These are phyloP conservation scores for Sinocyclocheilus maitianheensis DNA, from an alignment of 2,113 vertebrate species.

Conservation along the genomic window DNA sequence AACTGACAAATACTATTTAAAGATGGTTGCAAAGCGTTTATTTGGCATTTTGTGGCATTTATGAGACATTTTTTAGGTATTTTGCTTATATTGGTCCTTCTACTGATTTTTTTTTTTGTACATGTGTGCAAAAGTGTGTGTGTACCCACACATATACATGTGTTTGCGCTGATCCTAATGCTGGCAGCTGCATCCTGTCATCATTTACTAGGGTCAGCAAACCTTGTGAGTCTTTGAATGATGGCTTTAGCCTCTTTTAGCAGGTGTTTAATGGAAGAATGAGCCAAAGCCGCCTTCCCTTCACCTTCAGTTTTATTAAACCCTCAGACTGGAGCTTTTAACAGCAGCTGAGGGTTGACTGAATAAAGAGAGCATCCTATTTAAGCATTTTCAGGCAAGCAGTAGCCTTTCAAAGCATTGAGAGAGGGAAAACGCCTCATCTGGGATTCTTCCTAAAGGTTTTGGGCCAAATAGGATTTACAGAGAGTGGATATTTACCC, in stretches of 20 bases:
- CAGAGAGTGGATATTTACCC: constrained; percentile 6
- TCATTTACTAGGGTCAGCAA: constrained; percentile 46
- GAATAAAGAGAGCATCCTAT: constrained; percentile 16
- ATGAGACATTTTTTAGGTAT: not conserved
- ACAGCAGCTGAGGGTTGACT: constrained; percentile 1
- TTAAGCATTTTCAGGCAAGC: constrained; percentile 37
- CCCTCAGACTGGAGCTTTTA: constrained; percentile 27
- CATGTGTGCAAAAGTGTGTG: not conserved
- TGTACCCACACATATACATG: not conserved
- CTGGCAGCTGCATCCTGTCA: constrained; percentile 47
- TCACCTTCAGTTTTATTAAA: constrained; percentile 40
- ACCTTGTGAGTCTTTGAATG: constrained; percentile 36
- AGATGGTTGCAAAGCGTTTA: too few relatives aligned
- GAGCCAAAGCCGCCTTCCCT: constrained; percentile 30
- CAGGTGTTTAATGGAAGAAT: constrained; percentile 46
- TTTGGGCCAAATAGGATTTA: constrained; percentile 26
- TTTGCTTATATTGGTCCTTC: too few relatives aligned
- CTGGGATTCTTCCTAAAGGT: constrained; percentile 28
- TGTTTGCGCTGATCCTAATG: constrained; percentile 25
- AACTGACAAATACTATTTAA: too few relatives aligned
- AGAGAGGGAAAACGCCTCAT: not conserved
- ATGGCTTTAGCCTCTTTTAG: constrained; percentile 50
- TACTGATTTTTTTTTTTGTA: not conserved
- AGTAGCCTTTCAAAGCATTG: not conserved
- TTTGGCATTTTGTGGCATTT: not conserved